These are phyloP conservation scores for Gallinago media DNA, from an alignment of 2,113 vertebrate genomes.

Conservation along the genomic window DNA sequence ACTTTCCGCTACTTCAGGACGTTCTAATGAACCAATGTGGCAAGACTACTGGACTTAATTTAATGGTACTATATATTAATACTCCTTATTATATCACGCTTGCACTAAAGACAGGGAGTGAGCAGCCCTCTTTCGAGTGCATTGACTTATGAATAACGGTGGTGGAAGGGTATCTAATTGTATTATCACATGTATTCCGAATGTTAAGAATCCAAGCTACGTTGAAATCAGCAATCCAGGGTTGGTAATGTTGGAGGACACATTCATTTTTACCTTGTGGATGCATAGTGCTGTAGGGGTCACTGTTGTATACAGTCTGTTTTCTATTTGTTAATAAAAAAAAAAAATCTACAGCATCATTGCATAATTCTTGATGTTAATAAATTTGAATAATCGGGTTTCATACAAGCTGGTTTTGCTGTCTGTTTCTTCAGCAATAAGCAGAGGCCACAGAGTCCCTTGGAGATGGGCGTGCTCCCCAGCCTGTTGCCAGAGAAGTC, in stretches of 20 bases:
- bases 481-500: neutral
- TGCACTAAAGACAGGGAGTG: constrained; percentile 80
- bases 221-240: constrained; percentile 79
- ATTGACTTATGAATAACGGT: constrained; percentile 81
- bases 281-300: constrained; percentile 90
- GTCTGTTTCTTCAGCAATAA: constrained; percentile 73
- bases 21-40: constrained; percentile 87
- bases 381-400: constrained; percentile 97
- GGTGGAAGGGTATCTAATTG: constrained; percentile 83
- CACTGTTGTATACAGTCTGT: constrained; percentile 95
- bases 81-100: constrained; percentile 80
- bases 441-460: neutral
- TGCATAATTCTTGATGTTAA: constrained; percentile 93
- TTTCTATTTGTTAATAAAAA: constrained; percentile 97
- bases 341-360: constrained; percentile 89
- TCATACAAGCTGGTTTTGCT: constrained; percentile 81
- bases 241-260: constrained; percentile 82
- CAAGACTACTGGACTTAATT: constrained; percentile 91
- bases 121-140: constrained; percentile 79
- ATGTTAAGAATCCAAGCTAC: constrained; percentile 72
- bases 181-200: constrained; percentile 75
- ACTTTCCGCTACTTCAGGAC: constrained; percentile 80
- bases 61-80: constrained; percentile 87
- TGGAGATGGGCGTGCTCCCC: neutral
- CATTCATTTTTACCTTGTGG: constrained; percentile 98